Evolutionary conservation across 2,888 invertebrate genomes (phyloP).

Genomic region (Camptogramma bilineatum): DNA sequence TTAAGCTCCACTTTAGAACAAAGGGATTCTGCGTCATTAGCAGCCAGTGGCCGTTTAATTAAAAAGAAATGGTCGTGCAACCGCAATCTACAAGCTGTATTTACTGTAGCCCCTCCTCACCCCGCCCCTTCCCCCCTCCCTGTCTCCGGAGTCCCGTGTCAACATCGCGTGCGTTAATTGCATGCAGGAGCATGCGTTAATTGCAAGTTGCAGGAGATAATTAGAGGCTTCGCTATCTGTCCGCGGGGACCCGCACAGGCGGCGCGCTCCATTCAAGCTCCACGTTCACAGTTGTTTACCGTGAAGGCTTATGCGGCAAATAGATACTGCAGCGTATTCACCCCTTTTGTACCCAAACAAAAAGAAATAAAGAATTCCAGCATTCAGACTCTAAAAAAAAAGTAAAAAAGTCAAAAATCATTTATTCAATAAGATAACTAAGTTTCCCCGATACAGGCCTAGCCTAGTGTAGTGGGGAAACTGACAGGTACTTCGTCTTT

Average conservation of each 20-base stretch:
- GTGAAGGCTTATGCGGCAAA: neutral
- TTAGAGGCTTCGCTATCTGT: slow-evolving; percentile 12
- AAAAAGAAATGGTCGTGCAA: slow-evolving; percentile 46
- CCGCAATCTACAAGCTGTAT: slow-evolving; percentile 15
- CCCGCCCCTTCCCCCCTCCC: neutral
- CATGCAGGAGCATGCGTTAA: slow-evolving; percentile 20
- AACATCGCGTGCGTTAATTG: slow-evolving; percentile 11
- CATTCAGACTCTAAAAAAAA: too few relatives aligned
- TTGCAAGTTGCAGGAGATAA: slow-evolving; percentile 21
- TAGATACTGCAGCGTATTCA: neutral
- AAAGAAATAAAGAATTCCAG: too few relatives aligned
- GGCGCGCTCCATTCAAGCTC: neutral
- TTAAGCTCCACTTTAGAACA: slow-evolving; percentile 21
- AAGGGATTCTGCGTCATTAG: slow-evolving; percentile 30
- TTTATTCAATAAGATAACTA: too few relatives aligned
- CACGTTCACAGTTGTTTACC: neutral
- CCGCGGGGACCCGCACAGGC: slow-evolving; percentile 1
- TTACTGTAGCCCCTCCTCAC: slow-evolving; percentile 8
- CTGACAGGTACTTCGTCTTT: too few relatives aligned
- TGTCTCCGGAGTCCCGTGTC: slow-evolving; percentile 2
- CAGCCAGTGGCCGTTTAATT: slow-evolving; percentile 42
- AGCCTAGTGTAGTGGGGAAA: too few relatives aligned
- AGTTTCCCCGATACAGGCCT: too few relatives aligned
- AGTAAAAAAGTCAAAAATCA: too few relatives aligned
- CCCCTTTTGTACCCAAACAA: too few relatives aligned